phyloP scores from a whole-genome alignment of 2,113 vertebrate genomes.

The Siniperca knerii region DNA sequence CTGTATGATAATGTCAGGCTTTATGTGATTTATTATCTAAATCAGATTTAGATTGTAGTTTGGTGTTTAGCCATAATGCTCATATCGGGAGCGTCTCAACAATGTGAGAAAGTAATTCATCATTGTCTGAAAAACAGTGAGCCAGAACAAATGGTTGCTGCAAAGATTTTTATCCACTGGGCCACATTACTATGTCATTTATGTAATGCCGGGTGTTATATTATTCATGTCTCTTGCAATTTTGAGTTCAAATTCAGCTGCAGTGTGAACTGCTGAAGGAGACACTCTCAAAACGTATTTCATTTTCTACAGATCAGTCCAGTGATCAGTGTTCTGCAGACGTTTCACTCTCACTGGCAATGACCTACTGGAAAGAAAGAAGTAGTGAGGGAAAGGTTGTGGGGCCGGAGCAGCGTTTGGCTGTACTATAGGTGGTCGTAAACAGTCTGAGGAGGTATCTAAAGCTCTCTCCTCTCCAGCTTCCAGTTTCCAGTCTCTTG shows the following conservation, averaged over 20 bases:
- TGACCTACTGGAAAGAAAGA: constrained; percentile 41
- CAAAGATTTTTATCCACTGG: not conserved
- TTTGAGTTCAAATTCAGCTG: not conserved
- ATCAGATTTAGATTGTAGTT: not conserved
- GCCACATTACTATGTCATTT: not conserved
- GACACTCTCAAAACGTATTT: not conserved
- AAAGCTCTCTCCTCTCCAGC: constrained; percentile 34
- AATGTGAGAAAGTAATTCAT: not conserved
- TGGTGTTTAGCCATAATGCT: not conserved
- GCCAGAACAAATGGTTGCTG: not conserved
- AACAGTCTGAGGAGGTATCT: constrained; percentile 60
- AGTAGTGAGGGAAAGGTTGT: constrained; percentile 16
- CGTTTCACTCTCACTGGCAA: constrained; percentile 19
- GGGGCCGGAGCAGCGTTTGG: constrained; percentile 38
- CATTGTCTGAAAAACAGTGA: not conserved
- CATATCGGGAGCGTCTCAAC: not conserved
- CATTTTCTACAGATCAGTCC: not conserved
- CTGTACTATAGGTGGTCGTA: constrained; percentile 31
- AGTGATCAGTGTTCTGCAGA: not conserved
- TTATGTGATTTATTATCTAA: not conserved
- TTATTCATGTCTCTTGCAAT: not conserved
- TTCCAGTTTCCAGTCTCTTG: constrained; percentile 60
- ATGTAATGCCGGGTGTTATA: not conserved
- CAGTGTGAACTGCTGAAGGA: not conserved
- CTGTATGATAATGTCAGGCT: not conserved